phyloP scores from a whole-genome alignment of 2,888 invertebrate genomes.

The Drosophila nr. medialis region DNA sequence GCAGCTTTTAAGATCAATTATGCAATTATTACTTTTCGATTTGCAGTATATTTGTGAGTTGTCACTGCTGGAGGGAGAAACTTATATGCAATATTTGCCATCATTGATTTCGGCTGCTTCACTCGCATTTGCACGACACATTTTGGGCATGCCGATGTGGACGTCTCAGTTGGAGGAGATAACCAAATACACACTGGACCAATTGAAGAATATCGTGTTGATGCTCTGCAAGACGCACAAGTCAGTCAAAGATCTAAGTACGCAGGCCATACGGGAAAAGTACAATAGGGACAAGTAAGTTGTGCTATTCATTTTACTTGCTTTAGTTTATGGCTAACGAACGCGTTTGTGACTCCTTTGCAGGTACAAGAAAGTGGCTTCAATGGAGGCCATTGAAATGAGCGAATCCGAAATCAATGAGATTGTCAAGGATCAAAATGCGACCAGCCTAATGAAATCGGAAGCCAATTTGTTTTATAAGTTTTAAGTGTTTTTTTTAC shows the following conservation, averaged over 20 bases:
- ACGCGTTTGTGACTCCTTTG: neutral
- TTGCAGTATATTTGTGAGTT: conserved; percentile 93
- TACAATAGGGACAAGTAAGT: conserved; percentile 91
- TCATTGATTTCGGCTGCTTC: conserved; percentile 93
- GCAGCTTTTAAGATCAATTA: neutral
- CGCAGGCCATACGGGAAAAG: conserved; percentile 95
- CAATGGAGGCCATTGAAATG: conserved; percentile 74
- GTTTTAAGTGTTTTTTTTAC: conserved; percentile 71
- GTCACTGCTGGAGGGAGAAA: conserved; percentile 94
- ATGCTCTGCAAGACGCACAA: conserved; percentile 90
- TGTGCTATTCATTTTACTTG: neutral
- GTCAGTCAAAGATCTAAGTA: conserved; percentile 88
- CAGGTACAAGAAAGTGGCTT: conserved; percentile 82
- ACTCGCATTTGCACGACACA: conserved; percentile 92
- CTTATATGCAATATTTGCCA: conserved; percentile 92
- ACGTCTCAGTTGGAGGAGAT: conserved; percentile 87
- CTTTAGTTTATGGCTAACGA: neutral
- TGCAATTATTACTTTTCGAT: conserved; percentile 29
- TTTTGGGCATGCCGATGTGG: conserved; percentile 88
- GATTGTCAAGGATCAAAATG: conserved; percentile 64
- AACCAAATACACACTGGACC: conserved; percentile 89
- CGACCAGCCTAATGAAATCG: conserved; percentile 38
- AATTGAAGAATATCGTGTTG: conserved; percentile 89
- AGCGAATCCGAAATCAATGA: conserved; percentile 72
- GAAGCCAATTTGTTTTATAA: conserved; percentile 70